phyloP scores from a whole-genome alignment of 1,140 invertebrate species.

The Heliconius eleuchia region DNA sequence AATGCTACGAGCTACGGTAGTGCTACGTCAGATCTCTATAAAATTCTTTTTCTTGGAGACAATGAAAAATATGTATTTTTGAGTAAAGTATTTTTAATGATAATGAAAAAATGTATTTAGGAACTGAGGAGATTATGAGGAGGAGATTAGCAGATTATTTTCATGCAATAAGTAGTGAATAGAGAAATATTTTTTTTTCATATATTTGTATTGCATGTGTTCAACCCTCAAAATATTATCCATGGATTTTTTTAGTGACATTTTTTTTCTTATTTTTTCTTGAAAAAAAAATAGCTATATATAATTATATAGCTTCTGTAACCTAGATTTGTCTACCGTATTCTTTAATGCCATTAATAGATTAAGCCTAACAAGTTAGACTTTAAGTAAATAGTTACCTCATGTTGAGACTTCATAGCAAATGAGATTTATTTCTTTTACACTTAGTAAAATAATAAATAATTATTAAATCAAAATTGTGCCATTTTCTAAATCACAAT shows the following conservation, averaged over 20 bases:
- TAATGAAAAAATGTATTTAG: too few relatives aligned
- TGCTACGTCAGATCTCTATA: not conserved
- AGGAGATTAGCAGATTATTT: too few relatives aligned
- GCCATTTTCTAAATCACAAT: too few relatives aligned
- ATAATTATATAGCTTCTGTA: not conserved
- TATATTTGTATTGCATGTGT: too few relatives aligned
- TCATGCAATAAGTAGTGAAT: too few relatives aligned
- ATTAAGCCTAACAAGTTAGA: constrained; percentile 17
- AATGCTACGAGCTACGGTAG: not conserved
- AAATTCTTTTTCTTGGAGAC: not conserved
- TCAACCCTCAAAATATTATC: too few relatives aligned
- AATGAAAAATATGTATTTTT: not conserved
- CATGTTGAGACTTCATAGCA: not conserved
- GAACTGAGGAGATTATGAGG: too few relatives aligned
- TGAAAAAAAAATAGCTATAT: not conserved
- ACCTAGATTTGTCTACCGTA: constrained; percentile 10
- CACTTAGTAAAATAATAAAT: too few relatives aligned
- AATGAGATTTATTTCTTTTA: not conserved
- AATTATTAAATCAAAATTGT: too few relatives aligned
- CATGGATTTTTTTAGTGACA: too few relatives aligned
- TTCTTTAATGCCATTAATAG: constrained; percentile 14
- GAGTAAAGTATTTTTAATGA: too few relatives aligned
- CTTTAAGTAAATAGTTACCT: constrained; percentile 1
- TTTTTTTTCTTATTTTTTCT: not conserved
- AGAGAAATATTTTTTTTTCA: too few relatives aligned